These are phyloP conservation scores for Anguilla obscura DNA, from an alignment of 2,797 vertebrate species.

Conservation along the genomic window DNA sequence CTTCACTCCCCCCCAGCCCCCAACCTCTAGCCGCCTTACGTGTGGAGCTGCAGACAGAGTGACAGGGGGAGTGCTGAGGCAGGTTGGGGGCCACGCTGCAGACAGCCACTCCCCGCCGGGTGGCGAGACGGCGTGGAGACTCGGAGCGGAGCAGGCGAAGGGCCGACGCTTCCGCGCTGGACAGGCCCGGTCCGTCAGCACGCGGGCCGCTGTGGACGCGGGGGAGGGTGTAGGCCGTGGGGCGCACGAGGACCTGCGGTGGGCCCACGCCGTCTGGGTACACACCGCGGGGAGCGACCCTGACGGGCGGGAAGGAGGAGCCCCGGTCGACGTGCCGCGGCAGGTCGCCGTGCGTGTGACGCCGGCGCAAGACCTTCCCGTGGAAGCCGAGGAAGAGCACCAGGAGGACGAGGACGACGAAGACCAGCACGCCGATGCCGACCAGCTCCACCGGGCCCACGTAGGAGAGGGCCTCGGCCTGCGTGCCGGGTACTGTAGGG, in stretches of 20 bases:
- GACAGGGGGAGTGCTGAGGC: constrained; percentile 76
- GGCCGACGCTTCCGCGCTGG: constrained; percentile 63
- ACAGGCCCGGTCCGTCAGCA: constrained; percentile 65
- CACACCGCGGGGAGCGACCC: constrained; percentile 59
- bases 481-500: constrained; percentile 72
- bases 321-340: constrained; percentile 75
- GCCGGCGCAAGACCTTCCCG: constrained; percentile 87
- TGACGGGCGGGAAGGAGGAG: constrained; percentile 76
- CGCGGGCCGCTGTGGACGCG: constrained; percentile 77
- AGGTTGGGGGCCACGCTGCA: constrained; percentile 96
- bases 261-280: constrained; percentile 59
- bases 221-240: constrained; percentile 80
- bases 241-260: constrained; percentile 89
- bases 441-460: constrained; percentile 93
- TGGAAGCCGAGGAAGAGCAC: constrained; percentile 85
- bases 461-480: constrained; percentile 85
- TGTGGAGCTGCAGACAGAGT: constrained; percentile 82
- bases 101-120: constrained; percentile 84
- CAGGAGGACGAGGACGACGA: constrained; percentile 84
- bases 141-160: not conserved
- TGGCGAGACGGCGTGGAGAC: constrained; percentile 34
- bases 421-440: constrained; percentile 87
- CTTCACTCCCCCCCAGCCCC: constrained; percentile 41
- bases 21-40: constrained; percentile 77
- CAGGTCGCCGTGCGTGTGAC: constrained; percentile 77